Base-by-base conservation (phyloP, 1,140 invertebrate genomes). In the Drosophila mauritiana region DNA sequence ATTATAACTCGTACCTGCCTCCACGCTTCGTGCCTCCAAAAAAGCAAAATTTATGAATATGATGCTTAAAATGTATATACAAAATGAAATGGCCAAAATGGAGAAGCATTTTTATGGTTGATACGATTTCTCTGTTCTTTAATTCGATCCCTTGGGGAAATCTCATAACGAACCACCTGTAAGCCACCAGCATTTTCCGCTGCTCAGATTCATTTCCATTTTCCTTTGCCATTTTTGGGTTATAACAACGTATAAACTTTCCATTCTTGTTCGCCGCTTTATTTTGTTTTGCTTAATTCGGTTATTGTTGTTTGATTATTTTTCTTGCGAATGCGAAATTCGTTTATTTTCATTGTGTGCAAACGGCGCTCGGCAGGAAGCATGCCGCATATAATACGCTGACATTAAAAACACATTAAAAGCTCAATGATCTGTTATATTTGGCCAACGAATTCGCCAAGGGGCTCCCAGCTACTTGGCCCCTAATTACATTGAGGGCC, bases 391-490 rank as follows among this genome's bases (percentile, higher is more conserved):
- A 65, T 78, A 74, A 80, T 82, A 61, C 49, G 67, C 83, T 73
- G 80, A 72, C 84, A 89, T 89, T 89, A 89, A 89, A 89, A 80
- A 68, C 80, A 56, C 58, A 89, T 89, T 89, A 89, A 89, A 74
- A 84, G 84, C 84, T 89, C 84, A 88, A 80, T 80, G 80, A 89
- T 84, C 84, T 88, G 80, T 70, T 88, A 68, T 85, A 72, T 86
- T 61, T 56, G 78, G 54, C 64, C 20, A 15, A 51, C 45, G 22
- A 37, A 68, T 49, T 59, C 63, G 40, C 58, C 37, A 49, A 49
- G 77, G 73, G 57, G 25, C n/a, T 27, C 17, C 10, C 27, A 7
- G 20, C 13, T 36, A 12, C 46, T 65, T 39, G 37, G 20, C 51
- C 43, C 17, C 49, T 49, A 54, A 56, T 74, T 74, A 62, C 69